These are phyloP conservation scores for Phoenicopterus ruber DNA, from an alignment of 2,113 vertebrate genomes.

Conservation along the genomic window DNA sequence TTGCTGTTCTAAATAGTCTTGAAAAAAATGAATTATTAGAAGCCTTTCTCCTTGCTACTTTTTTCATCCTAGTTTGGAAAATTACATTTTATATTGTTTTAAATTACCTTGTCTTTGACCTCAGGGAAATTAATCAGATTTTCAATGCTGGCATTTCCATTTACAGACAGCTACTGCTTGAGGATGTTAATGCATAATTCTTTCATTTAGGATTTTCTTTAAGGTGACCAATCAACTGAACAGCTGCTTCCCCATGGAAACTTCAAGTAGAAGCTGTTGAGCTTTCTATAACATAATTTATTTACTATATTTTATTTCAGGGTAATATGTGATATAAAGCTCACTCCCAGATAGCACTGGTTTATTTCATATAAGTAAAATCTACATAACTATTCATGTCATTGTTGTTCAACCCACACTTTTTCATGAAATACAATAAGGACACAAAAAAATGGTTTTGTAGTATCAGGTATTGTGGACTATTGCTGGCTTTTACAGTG, in stretches of 20 bases:
- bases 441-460: neutral
- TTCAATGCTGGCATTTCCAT: neutral
- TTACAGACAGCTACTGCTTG: conserved; percentile 25
- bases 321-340: neutral
- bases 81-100: neutral
- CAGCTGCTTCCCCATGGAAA: neutral
- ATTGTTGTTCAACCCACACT: neutral
- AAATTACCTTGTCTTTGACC: conserved; percentile 6
- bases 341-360: neutral
- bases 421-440: neutral
- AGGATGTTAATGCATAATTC: conserved; percentile 3
- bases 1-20: neutral
- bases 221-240: neutral
- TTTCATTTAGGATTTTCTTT: conserved; percentile 43
- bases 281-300: neutral
- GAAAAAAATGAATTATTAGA: neutral
- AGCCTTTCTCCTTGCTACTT: neutral
- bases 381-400: neutral
- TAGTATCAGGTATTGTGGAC: neutral
- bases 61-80: neutral
- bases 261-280: neutral
- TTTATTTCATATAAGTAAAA: neutral
- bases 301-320: conserved; percentile 45
- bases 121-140: neutral
- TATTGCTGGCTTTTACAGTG: neutral